Evolutionary conservation across 1,140 invertebrate species (phyloP), one percentile per base, ranked within the genome.

Genomic region (Leucophenga varia): DNA sequence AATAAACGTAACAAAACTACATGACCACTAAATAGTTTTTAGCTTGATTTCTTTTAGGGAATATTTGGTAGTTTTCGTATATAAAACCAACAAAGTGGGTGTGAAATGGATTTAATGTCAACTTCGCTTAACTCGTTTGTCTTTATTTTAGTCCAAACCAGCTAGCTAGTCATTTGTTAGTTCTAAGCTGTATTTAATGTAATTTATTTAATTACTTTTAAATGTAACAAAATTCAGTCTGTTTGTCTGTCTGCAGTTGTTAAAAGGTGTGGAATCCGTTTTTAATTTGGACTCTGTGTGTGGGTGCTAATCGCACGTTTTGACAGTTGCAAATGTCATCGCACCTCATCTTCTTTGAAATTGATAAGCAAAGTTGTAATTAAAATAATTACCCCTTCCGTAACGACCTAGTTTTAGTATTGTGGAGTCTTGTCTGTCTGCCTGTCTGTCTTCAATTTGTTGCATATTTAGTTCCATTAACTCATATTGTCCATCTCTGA

Each of bases 201-300:
- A 70, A 70, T 70, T 70, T 70, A 45, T 54, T 70, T 70, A 71
- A 70, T 70, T 70, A 70, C 67, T 67, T 70, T 59, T 54, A 54
- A 49, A 50, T 58, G 61, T 69, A 54, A 60, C 48, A 47, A 32
- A 45, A 36, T 35, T 36, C 35, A 28, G 25, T n/a, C n/a, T n/a
- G n/a, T n/a, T n/a, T n/a, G n/a, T n/a, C n/a, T n/a, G n/a, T n/a
- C n/a, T n/a, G n/a, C n/a, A n/a, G n/a, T n/a, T n/a, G n/a, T 41
- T 36, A 17, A 31, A 52, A 58, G 56, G 56, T 58, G 56, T 43
- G 56, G 22, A 35, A 25, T n/a, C n/a, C n/a, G n/a, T n/a, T n/a
- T n/a, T n/a, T n/a, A n/a, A n/a, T n/a, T n/a, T n/a, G n/a, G n/a
- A n/a, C n/a, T n/a, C n/a, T n/a, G n/a, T 19, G 21, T n/a, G 31